Conservation (phyloP, 2,888 invertebrate genomes). For the Drosophila neotestacea region DNA sequence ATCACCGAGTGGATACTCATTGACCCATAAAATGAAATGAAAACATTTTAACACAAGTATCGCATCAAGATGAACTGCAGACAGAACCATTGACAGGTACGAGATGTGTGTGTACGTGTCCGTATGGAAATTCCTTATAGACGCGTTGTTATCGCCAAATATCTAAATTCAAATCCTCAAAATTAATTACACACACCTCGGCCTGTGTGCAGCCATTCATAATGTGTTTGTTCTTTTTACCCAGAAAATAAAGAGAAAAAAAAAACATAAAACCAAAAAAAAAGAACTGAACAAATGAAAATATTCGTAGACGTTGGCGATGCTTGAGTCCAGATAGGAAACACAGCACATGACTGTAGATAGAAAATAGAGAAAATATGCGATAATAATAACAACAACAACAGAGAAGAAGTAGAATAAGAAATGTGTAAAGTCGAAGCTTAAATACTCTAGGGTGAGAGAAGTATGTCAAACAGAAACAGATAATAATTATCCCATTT, state of each 20-base stretch:
- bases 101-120: slow-evolving; percentile 46
- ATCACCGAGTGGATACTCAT: slow-evolving; percentile 40
- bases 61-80: slow-evolving; percentile 43
- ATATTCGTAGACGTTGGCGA: slow-evolving; percentile 44
- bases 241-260: slow-evolving; percentile 11
- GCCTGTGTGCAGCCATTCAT: slow-evolving; percentile 28
- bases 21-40: slow-evolving; percentile 65
- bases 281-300: slow-evolving; percentile 19
- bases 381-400: slow-evolving; percentile 42
- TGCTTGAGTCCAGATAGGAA: slow-evolving; percentile 57
- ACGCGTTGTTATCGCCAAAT: slow-evolving; percentile 58
- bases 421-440: not conserved
- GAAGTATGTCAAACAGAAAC: no score
- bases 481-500: no score
- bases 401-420: not conserved
- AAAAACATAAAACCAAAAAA: slow-evolving; percentile 3
- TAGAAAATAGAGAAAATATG: slow-evolving; percentile 39
- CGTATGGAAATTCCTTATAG: slow-evolving; percentile 47
- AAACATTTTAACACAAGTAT: slow-evolving; percentile 18
- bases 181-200: slow-evolving; percentile 68
- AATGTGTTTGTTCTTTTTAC: slow-evolving; percentile 10
- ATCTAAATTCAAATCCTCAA: slow-evolving; percentile 70
- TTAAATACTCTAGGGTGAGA: not conserved
- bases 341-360: slow-evolving; percentile 37
- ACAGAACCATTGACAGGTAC: slow-evolving; percentile 38